These are phyloP conservation scores for Esperia sulphurella DNA, from an alignment of 2,888 invertebrate genomes.

Conservation along the genomic window DNA sequence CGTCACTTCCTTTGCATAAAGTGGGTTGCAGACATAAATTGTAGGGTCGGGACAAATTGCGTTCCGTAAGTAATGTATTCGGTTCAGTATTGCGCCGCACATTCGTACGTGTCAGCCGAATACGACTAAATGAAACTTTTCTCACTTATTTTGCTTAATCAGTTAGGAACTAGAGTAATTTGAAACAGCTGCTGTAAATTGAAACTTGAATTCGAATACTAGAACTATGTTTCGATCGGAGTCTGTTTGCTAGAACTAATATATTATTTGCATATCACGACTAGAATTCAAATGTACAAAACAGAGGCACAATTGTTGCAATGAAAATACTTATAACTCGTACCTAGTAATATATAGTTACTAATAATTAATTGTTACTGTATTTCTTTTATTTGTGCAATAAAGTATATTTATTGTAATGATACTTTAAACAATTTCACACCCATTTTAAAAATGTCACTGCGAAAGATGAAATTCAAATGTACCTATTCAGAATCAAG, in stretches of 20 bases:
- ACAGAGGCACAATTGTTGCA: no score
- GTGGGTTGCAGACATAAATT: conserved; percentile 65
- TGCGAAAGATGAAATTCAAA: no score
- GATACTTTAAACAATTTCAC: no score
- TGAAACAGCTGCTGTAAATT: conserved; percentile 7
- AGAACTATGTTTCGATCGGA: not conserved
- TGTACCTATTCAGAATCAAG: no score
- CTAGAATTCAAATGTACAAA: no score
- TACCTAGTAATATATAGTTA: no score
- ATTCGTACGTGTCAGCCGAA: conserved; percentile 48
- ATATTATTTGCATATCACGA: no score
- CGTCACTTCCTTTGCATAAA: conserved; percentile 56
- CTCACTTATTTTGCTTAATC: conserved; percentile 59
- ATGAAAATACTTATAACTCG: no score
- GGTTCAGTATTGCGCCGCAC: conserved; percentile 45
- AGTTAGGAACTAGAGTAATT: conserved; percentile 42
- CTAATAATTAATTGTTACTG: no score
- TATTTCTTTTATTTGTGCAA: no score
- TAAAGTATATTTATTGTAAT: no score
- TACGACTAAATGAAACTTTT: conserved; percentile 62
- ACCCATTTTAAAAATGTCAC: no score
- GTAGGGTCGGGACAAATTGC: conserved; percentile 66
- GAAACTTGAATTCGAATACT: not conserved
- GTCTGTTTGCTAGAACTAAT: not conserved
- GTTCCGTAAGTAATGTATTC: conserved; percentile 60